Evolutionary conservation across 2,797 vertebrate genomes (phyloP).

Genomic region (Rhabdomys pumilio): DNA sequence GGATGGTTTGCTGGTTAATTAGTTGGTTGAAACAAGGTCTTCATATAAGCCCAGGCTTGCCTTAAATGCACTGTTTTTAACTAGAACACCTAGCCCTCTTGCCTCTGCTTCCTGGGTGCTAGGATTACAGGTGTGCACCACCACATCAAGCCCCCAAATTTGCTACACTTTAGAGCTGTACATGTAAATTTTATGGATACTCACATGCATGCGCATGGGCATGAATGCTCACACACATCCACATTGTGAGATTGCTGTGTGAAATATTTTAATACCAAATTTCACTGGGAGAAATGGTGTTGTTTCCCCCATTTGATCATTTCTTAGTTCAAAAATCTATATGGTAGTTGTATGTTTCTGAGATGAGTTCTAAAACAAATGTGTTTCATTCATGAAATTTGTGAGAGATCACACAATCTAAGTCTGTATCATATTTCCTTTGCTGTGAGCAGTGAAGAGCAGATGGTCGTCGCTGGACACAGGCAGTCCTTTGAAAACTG

Average conservation of each 20-base stretch:
- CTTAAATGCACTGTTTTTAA: not conserved
- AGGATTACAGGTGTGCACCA: not conserved
- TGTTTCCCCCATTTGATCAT: conserved; percentile 24
- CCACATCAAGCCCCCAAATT: not conserved
- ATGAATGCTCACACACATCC: not conserved
- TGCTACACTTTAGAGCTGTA: not conserved
- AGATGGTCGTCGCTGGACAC: conserved; percentile 14
- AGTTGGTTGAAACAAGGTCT: not conserved
- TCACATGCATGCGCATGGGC: not conserved
- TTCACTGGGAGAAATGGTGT: conserved; percentile 27
- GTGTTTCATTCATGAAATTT: conserved; percentile 44
- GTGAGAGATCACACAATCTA: not conserved
- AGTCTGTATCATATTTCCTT: conserved; percentile 3
- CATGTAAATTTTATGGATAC: not conserved
- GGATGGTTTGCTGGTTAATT: no score
- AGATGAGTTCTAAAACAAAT: conserved; percentile 19
- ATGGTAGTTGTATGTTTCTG: not conserved
- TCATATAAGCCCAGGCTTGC: not conserved
- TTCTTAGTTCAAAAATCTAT: conserved; percentile 22
- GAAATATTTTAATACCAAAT: conserved; percentile 21
- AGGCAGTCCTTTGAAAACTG: not conserved
- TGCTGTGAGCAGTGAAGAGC: not conserved
- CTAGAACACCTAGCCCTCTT: not conserved
- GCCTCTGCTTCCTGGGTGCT: not conserved
- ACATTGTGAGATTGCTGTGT: not conserved